These are phyloP conservation scores for Nephrocerus scutellatus DNA, from an alignment of 2,888 invertebrate genomes.

Conservation along the genomic window DNA sequence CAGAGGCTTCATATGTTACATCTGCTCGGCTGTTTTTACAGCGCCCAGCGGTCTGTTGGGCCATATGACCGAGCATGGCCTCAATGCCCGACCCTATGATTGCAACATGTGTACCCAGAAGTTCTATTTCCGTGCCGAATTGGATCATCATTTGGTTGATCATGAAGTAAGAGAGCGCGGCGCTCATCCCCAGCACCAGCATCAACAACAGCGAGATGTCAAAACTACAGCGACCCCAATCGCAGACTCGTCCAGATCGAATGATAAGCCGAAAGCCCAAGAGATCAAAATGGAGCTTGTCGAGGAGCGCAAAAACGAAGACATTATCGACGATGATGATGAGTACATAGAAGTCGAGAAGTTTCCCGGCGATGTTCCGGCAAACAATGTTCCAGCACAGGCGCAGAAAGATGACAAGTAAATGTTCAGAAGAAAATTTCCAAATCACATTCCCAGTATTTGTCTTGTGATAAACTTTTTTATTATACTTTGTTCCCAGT, in stretches of 20 bases:
- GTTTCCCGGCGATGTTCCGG: slow-evolving; percentile 30
- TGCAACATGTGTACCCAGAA: slow-evolving; percentile 75
- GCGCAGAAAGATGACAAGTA: neutral
- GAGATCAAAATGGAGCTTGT: slow-evolving; percentile 23
- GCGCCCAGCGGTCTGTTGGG: slow-evolving; percentile 73
- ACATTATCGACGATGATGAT: slow-evolving; percentile 32
- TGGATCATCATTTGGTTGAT: slow-evolving; percentile 75
- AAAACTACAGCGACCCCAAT: slow-evolving; percentile 3
- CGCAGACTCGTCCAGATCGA: neutral
- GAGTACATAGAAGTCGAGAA: slow-evolving; percentile 48
- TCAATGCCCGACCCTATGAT: slow-evolving; percentile 75
- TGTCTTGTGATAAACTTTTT: neutral
- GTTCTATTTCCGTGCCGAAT: slow-evolving; percentile 85
- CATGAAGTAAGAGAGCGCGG: slow-evolving; percentile 46
- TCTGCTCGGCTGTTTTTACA: slow-evolving; percentile 81
- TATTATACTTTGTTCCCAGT: neutral
- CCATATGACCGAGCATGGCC: slow-evolving; percentile 80
- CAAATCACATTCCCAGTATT: neutral
- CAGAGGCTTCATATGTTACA: slow-evolving; percentile 70
- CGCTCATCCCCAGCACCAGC: slow-evolving; percentile 1
- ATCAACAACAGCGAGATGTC: slow-evolving; percentile 13
- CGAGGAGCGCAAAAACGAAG: slow-evolving; percentile 5
- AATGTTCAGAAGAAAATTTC: neutral
- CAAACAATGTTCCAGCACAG: slow-evolving; percentile 15
- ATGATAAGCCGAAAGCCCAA: slow-evolving; percentile 20